Evolutionary conservation across 2,113 vertebrate genomes (phyloP).

Genomic region (Serilophus lunatus): DNA sequence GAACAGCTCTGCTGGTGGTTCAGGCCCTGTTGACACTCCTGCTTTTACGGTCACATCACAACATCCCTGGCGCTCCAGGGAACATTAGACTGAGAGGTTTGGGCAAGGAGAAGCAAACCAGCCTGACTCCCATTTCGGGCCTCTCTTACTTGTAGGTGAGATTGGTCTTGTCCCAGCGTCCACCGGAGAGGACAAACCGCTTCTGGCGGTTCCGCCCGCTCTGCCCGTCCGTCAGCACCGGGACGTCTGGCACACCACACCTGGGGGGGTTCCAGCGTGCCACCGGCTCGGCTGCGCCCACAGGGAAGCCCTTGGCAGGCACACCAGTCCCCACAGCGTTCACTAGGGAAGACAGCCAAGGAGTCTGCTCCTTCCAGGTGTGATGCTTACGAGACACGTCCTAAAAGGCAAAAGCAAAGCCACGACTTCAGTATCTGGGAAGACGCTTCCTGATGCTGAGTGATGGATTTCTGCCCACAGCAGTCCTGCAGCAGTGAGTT

Average conservation of each 20-base stretch:
- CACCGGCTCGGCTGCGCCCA: accelerated
- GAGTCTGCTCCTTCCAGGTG: constrained; percentile 58
- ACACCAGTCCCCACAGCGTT: neutral
- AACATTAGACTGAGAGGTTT: accelerated
- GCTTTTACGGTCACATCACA: neutral
- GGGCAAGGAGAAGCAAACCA: neutral
- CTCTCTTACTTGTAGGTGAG: constrained; percentile 91
- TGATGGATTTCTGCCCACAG: neutral
- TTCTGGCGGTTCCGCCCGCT: constrained; percentile 77
- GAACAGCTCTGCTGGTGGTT: neutral
- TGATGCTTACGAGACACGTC: constrained; percentile 32
- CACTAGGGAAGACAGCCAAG: constrained; percentile 24
- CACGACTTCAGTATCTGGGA: accelerated
- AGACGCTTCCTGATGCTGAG: neutral
- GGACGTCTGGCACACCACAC: constrained; percentile 86
- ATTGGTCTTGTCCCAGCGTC: constrained; percentile 84
- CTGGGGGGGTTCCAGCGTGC: constrained; percentile 71
- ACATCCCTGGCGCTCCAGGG: accelerated
- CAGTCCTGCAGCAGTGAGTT: neutral
- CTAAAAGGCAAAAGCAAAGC: constrained; percentile 4
- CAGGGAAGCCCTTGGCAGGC: constrained; percentile 30
- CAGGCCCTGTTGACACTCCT: neutral
- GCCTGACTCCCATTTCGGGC: accelerated
- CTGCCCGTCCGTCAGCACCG: neutral
- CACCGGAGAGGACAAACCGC: constrained; percentile 84